Conservation (phyloP, 2,888 invertebrate genomes). For the Galeruca laticollis region DNA sequence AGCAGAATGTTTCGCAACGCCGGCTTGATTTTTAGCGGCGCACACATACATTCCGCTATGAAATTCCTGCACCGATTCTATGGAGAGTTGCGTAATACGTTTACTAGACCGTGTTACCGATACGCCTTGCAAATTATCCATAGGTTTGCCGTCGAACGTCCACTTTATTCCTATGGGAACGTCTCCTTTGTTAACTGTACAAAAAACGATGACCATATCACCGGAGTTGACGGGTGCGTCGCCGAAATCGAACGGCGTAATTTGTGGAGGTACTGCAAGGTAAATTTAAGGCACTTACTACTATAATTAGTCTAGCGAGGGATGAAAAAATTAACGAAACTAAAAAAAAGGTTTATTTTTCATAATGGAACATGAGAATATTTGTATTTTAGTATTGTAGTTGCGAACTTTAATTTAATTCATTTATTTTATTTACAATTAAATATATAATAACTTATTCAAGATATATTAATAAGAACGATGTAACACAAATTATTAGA, state of each 20-base stretch:
- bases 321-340: not conserved
- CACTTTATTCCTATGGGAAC: conserved; percentile 67
- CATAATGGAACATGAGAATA: not conserved
- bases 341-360: not conserved
- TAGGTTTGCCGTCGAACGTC: conserved; percentile 64
- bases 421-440: too few species aligned
- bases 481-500: too few species aligned
- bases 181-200: conserved; percentile 77
- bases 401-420: too few species aligned
- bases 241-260: conserved; percentile 68
- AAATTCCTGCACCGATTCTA: conserved; percentile 68
- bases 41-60: conserved; percentile 71
- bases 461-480: too few species aligned
- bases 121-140: conserved; percentile 62
- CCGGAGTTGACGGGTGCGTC: conserved; percentile 72
- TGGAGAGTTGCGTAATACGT: conserved; percentile 69
- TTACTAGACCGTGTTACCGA: conserved; percentile 66
- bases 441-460: too few species aligned
- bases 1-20: conserved; percentile 68
- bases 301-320: conserved; percentile 31
- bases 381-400: too few species aligned
- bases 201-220: conserved; percentile 74
- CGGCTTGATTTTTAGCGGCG: conserved; percentile 69
- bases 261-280: conserved; percentile 59
- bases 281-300: conserved; percentile 44